Conservation (phyloP, 2,113 vertebrate genomes). For the Prietella phreatophila region DNA sequence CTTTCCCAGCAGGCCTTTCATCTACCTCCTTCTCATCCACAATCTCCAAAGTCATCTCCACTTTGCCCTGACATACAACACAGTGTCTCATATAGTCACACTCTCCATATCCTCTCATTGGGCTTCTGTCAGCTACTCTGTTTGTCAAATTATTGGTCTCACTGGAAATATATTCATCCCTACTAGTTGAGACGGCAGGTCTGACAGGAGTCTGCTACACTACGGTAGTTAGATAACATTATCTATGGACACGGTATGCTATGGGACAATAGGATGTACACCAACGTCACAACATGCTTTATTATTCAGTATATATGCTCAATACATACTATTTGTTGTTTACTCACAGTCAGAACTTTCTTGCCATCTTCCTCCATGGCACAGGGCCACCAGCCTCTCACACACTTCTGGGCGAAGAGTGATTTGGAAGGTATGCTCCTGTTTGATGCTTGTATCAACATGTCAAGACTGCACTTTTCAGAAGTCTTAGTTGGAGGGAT, state of each 20-base stretch:
- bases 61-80: slow-evolving; percentile 83
- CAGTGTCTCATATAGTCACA: background rate
- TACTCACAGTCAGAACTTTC: slow-evolving; percentile 82
- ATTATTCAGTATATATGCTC: background rate
- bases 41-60: slow-evolving; percentile 97
- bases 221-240: background rate
- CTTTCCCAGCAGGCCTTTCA: slow-evolving; percentile 92
- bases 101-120: background rate
- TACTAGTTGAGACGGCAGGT: background rate
- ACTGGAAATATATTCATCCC: background rate
- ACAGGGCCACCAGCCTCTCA: slow-evolving; percentile 96
- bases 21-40: slow-evolving; percentile 85
- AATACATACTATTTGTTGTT: background rate
- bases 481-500: slow-evolving; percentile 85
- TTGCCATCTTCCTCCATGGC: slow-evolving; percentile 81
- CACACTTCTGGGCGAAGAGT: slow-evolving; percentile 94
- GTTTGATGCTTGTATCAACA: slow-evolving; percentile 78
- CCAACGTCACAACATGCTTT: background rate
- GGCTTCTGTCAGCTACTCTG: background rate
- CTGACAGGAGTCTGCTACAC: background rate
- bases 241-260: background rate
- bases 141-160: background rate
- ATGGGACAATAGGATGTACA: background rate
- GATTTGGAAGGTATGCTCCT: slow-evolving; percentile 70
- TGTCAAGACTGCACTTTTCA: slow-evolving; percentile 83